These are phyloP conservation scores for Panthera tigris DNA, from an alignment of 2,113 vertebrate genomes.

Conservation along the genomic window DNA sequence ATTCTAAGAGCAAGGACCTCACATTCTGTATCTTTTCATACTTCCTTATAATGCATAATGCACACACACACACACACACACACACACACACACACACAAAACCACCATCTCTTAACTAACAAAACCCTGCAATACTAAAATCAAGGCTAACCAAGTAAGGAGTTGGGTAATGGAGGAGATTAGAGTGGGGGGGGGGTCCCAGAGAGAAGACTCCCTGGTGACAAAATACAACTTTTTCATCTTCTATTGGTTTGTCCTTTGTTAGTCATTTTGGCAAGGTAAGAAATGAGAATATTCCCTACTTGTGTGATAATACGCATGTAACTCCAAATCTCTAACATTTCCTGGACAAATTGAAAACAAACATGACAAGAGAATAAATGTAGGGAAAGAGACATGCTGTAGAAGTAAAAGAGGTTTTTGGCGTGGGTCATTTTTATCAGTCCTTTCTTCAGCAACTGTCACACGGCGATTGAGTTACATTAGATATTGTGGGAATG, in stretches of 20 bases:
- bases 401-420: slow-evolving; percentile 63
- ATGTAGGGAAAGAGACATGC: not conserved
- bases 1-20: slow-evolving; percentile 5
- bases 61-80: no score
- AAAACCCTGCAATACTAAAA: not conserved
- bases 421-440: slow-evolving; percentile 61
- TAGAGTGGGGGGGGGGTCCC: rapidly evolving
- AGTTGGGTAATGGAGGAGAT: not conserved
- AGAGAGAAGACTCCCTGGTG: not conserved
- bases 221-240: not conserved
- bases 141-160: not conserved
- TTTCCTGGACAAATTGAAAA: slow-evolving; percentile 3
- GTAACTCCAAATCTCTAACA: not conserved
- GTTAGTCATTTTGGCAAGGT: not conserved
- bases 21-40: slow-evolving; percentile 42
- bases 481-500: slow-evolving; percentile 83
- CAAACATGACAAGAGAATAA: slow-evolving; percentile 13
- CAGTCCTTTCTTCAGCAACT: slow-evolving; percentile 76
- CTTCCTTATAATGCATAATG: not conserved
- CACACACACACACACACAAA: no score
- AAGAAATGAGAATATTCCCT: not conserved
- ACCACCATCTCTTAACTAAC: not conserved
- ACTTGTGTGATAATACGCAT: rapidly evolving
- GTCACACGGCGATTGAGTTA: slow-evolving; percentile 86
- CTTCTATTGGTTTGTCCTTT: not conserved